Percentiles rank a stretch among this genome's conserved stretches.
Evolutionary conservation across 2,797 vertebrate genomes (phyloP).

Genomic region (Sphenopsis melanotis): DNA sequence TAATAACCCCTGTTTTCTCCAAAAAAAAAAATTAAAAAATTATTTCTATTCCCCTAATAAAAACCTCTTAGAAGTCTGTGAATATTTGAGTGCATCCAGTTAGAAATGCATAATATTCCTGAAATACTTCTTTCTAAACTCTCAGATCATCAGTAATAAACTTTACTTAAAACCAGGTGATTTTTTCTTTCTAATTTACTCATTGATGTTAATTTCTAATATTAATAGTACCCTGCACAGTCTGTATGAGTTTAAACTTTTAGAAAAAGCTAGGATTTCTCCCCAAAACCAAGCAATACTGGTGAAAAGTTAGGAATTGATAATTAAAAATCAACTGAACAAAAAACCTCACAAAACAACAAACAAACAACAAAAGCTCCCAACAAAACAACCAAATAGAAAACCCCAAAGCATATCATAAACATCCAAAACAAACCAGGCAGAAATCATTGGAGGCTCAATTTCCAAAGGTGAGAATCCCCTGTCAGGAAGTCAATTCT

Average conservation of each 20-base stretch:
- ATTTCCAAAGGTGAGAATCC: conserved; percentile 60
- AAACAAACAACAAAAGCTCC: background rate
- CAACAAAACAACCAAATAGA: background rate
- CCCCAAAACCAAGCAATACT: background rate
- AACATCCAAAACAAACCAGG: background rate
- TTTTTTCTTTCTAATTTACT: background rate
- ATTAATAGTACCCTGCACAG: background rate
- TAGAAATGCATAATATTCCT: background rate
- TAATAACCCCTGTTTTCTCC: background rate
- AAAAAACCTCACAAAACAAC: background rate
- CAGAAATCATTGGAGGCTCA: conserved; percentile 17
- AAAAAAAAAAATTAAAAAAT: background rate
- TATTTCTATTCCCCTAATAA: background rate
- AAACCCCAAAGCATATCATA: background rate
- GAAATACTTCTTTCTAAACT: background rate
- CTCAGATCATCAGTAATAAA: background rate
- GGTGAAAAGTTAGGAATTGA: background rate
- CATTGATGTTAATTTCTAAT: background rate
- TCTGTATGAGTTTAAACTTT: background rate
- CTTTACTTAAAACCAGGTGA: background rate
- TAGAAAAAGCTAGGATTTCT: background rate
- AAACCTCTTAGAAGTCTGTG: background rate
- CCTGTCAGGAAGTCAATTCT: conserved; percentile 34
- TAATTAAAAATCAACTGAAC: background rate
- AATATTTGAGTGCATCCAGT: background rate